Evolutionary conservation across 2,113 vertebrate species (phyloP).

Genomic region (Seriola rivoliana): DNA sequence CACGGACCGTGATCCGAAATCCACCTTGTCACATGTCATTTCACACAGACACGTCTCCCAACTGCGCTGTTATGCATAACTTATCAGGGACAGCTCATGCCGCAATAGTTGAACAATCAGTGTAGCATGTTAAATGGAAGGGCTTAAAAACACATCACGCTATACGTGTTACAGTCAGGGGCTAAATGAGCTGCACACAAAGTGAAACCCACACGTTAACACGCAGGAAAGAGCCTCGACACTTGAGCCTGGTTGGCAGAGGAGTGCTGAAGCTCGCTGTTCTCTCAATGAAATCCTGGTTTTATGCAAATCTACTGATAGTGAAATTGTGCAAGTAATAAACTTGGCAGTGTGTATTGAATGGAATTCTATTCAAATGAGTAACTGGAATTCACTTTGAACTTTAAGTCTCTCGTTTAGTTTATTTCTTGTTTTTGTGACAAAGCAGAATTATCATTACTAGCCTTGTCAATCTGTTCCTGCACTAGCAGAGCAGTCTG

Average conservation of each 20-base stretch:
- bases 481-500: background rate
- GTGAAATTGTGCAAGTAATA: no score
- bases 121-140: constrained; percentile 58
- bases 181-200: constrained; percentile 43
- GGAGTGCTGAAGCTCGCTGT: background rate
- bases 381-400: background rate
- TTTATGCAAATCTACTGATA: background rate
- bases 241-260: background rate
- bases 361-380: no score
- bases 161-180: constrained; percentile 54
- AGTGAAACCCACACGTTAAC: constrained; percentile 16
- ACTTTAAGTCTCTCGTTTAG: background rate
- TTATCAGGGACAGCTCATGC: constrained; percentile 55
- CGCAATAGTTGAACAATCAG: constrained; percentile 64
- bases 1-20: constrained; percentile 51
- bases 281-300: background rate
- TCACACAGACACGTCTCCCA: constrained; percentile 55
- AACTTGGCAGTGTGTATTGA: background rate
- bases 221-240: constrained; percentile 28
- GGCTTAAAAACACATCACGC: constrained; percentile 67
- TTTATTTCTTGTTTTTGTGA: background rate
- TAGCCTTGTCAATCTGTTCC: no score
- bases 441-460: no score
- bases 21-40: constrained; percentile 64
- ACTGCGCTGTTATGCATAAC: constrained; percentile 66